phyloP scores from a whole-genome alignment of 2,113 vertebrate species.

The Brachyhypopomus occidentalis region DNA sequence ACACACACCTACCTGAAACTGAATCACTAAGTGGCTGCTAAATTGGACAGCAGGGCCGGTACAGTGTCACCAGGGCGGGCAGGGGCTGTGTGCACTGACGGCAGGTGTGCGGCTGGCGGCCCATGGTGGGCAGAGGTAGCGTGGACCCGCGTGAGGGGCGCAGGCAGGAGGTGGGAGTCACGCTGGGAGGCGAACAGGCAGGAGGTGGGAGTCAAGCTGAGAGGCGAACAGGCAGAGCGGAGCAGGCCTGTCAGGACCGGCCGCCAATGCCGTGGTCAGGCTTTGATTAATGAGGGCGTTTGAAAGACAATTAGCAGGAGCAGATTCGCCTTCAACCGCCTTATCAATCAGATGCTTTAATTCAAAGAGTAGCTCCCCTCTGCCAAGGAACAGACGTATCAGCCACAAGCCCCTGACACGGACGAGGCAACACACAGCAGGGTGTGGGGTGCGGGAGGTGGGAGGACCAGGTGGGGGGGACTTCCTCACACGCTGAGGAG shows the following conservation, averaged over 20 bases:
- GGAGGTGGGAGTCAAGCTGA: constrained; percentile 82
- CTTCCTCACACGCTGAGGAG: too few relatives aligned
- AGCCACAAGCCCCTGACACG: constrained; percentile 62
- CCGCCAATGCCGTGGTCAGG: constrained; percentile 75
- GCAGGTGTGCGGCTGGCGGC: constrained; percentile 85
- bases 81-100: constrained; percentile 79
- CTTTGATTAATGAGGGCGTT: constrained; percentile 97
- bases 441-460: constrained; percentile 21
- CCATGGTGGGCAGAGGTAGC: constrained; percentile 72
- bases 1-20: constrained; percentile 84
- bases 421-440: constrained; percentile 59
- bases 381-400: constrained; percentile 73
- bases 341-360: constrained; percentile 92
- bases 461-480: too few relatives aligned
- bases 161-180: constrained; percentile 74
- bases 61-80: constrained; percentile 78
- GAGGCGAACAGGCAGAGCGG: constrained; percentile 77
- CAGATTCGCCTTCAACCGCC: constrained; percentile 90
- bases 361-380: constrained; percentile 75
- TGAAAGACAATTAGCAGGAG: constrained; percentile 97
- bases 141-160: constrained; percentile 73
- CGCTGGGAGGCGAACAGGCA: constrained; percentile 82
- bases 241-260: constrained; percentile 79
- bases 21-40: constrained; percentile 93
- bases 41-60: constrained; percentile 87